Evolutionary conservation across 53 echinoderm and acorn worm genomes (phyloP), one percentile per base, ranked within the genome.

Genomic region (Paelopatides confundens): DNA sequence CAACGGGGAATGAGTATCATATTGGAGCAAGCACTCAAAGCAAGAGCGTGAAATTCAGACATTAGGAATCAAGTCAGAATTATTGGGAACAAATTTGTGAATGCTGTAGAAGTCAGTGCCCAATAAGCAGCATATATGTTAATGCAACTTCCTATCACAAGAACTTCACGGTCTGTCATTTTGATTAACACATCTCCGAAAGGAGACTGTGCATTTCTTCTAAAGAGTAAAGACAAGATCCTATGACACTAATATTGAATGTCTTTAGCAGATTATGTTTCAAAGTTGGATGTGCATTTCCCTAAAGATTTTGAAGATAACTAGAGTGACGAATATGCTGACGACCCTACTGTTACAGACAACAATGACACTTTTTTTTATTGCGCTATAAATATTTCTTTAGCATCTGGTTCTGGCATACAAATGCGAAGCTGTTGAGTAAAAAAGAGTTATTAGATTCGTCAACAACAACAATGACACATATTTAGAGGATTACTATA

Each of bases 91-190:
- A 81, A 65, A 49, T 88, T 88, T 28, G 12, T 81, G 0, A 88
- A 88, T 66, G 82, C 81, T 40, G 82, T 88, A 17, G 82, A 88
- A 49, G 63, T 88, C 0, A 37, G 38, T 53, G 88, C 88, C 0
- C 81, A 88, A 81, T 81, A 88, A 88, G 77, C 87, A 36, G 76
- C 29, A 0, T 87, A 87, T 30, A 15, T 87, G n/a, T 8, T 87
- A 0, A 36, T 87, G 5, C 87, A 87, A 36, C 28, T 87, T 11
- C 63, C 87, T 14, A 63, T 87, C 0, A 87, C 77, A 40, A 1
- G 65, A 3, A 4, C 87, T 34, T 9, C 77, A 76, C 1, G 82
- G 28, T 62, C 63, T 14, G 77, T 76, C 5, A 14, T 62, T 0
- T 87, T 87, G 40, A 87, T 77, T 21, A 43, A 54, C 15, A 87